phyloP scores from a whole-genome alignment of 2,113 vertebrate species.

The Grallaria varia region DNA sequence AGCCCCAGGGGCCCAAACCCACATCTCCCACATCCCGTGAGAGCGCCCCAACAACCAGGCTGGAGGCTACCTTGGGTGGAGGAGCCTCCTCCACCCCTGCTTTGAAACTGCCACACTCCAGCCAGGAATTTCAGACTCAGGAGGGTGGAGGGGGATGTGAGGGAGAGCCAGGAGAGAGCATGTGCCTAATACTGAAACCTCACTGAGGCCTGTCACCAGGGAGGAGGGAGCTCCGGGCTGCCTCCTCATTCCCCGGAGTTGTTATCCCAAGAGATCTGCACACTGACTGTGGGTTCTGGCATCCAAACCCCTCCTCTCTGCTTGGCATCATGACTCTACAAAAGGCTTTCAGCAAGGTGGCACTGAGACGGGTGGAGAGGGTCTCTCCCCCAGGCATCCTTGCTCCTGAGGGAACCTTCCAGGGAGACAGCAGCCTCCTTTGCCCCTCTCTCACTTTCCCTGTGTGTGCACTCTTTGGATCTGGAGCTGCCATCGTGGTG shows the following conservation, averaged over 20 bases:
- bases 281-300: fast-evolving
- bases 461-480: not conserved
- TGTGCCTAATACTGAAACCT: not conserved
- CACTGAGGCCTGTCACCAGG: fast-evolving
- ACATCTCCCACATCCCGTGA: slow-evolving; percentile 44
- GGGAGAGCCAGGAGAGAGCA: not conserved
- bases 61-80: slow-evolving; percentile 56
- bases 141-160: not conserved
- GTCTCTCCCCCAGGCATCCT: not conserved
- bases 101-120: slow-evolving; percentile 4
- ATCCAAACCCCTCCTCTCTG: not conserved
- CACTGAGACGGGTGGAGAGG: fast-evolving
- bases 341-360: not conserved
- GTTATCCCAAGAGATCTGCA: fast-evolving
- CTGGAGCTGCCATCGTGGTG: fast-evolving
- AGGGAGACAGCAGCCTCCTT: not conserved
- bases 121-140: not conserved
- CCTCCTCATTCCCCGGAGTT: not conserved
- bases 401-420: not conserved
- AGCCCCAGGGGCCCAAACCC: slow-evolving; percentile 57
- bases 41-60: slow-evolving; percentile 32
- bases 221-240: not conserved
- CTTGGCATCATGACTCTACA: not conserved
- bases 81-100: slow-evolving; percentile 39
- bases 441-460: not conserved